Conservation (phyloP, 1,140 invertebrate species). For the Bactericera cockerelli region DNA sequence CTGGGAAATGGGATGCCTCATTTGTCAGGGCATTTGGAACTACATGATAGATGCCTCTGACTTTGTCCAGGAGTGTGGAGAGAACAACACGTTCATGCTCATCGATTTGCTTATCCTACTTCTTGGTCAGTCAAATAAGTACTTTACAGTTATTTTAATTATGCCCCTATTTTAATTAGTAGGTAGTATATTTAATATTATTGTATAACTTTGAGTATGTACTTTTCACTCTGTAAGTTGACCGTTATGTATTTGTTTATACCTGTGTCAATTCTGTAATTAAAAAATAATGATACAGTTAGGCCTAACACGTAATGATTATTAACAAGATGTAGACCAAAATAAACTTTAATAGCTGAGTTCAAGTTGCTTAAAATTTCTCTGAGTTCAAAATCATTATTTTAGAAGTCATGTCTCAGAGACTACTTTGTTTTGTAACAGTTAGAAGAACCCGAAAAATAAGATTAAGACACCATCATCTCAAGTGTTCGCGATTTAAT, state of each 20-base stretch:
- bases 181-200: not conserved
- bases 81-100: slow-evolving; percentile 36
- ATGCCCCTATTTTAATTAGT: no score
- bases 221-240: no score
- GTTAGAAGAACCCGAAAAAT: no score
- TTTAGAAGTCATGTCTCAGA: no score
- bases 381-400: no score
- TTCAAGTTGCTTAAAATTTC: not conserved
- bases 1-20: slow-evolving; percentile 41
- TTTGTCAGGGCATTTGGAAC: slow-evolving; percentile 55
- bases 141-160: not conserved
- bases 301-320: not conserved
- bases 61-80: slow-evolving; percentile 32
- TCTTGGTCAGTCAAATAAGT: slow-evolving; percentile 33
- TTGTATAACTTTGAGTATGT: no score
- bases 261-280: no score
- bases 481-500: no score
- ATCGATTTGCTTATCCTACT: slow-evolving; percentile 38
- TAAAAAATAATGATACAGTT: not conserved
- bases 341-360: not conserved
- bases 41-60: slow-evolving; percentile 41
- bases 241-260: no score
- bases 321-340: not conserved
- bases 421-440: no score
- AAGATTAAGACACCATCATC: no score